Conservation (phyloP, 2,797 vertebrate genomes). For the Sebastes oblongus region DNA sequence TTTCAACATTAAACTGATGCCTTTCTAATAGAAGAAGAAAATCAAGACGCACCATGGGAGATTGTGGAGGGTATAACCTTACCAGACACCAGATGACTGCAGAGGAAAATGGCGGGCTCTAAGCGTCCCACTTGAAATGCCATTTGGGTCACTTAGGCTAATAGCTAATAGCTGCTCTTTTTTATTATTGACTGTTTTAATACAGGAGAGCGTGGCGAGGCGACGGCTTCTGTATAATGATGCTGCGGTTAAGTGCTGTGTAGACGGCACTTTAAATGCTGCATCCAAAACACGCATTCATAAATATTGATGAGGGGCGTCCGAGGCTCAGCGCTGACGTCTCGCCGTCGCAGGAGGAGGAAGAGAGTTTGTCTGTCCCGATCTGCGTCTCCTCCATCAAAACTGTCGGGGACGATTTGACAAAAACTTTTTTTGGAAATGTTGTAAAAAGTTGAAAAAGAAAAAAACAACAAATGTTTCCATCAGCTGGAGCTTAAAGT, state of each 20-base stretch:
- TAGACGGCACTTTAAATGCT: constrained; percentile 25
- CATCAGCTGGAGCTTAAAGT: background rate
- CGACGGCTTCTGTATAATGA: constrained; percentile 21
- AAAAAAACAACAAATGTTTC: background rate
- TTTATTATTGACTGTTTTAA: constrained; percentile 39
- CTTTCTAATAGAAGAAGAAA: background rate
- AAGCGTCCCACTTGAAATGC: constrained; percentile 32
- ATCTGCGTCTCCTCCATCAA: background rate
- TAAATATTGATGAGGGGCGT: constrained; percentile 36
- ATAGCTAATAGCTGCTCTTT: constrained; percentile 37
- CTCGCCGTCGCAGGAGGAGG: background rate
- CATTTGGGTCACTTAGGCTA: constrained; percentile 34
- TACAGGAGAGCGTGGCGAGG: background rate
- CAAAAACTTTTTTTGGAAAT: background rate
- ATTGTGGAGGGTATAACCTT: background rate
- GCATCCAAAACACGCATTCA: constrained; percentile 2
- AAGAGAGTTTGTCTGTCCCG: background rate
- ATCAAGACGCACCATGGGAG: background rate
- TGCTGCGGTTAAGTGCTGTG: constrained; percentile 33
- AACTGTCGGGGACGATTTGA: background rate
- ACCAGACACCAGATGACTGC: background rate
- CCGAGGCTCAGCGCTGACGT: background rate
- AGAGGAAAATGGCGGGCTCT: background rate
- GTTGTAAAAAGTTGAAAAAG: background rate
- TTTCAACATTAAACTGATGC: background rate